Evolutionary conservation across 2,113 vertebrate species (phyloP).

Genomic region (Pseudorectes ferrugineus): DNA sequence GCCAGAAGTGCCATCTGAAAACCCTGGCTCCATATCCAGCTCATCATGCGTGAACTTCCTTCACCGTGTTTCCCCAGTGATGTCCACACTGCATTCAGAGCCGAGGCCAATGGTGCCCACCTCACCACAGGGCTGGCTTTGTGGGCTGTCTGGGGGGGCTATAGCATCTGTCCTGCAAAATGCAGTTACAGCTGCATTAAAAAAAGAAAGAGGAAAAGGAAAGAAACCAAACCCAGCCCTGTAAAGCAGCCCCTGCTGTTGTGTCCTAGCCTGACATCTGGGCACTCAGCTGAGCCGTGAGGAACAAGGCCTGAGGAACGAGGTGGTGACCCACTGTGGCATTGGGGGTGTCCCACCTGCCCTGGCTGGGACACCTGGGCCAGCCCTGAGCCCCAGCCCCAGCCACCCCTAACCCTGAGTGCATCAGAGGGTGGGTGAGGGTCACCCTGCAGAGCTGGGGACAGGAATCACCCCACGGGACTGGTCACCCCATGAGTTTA

Average conservation of each 20-base stretch:
- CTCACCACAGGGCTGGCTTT: neutral
- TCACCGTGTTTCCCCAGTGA: neutral
- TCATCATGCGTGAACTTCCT: neutral
- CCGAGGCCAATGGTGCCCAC: rapidly evolving
- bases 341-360: neutral
- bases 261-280: neutral
- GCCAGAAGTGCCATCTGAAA: neutral
- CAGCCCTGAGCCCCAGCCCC: too few species aligned
- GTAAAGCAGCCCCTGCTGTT: neutral
- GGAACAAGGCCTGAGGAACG: neutral
- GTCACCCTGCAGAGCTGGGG: neutral
- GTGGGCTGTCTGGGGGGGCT: neutral
- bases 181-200: neutral
- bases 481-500: neutral
- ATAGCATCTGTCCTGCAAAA: rapidly evolving
- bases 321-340: neutral
- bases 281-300: neutral
- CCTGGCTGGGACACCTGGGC: neutral
- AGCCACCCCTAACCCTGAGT: neutral
- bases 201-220: neutral
- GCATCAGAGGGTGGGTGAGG: too few species aligned
- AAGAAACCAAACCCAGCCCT: neutral
- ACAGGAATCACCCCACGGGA: rapidly evolving
- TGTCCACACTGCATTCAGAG: rapidly evolving
- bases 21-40: neutral